Evolutionary conservation across 2,113 vertebrate genomes (phyloP), one percentile per base, ranked within the genome.

Genomic region (Panthera tigris): DNA sequence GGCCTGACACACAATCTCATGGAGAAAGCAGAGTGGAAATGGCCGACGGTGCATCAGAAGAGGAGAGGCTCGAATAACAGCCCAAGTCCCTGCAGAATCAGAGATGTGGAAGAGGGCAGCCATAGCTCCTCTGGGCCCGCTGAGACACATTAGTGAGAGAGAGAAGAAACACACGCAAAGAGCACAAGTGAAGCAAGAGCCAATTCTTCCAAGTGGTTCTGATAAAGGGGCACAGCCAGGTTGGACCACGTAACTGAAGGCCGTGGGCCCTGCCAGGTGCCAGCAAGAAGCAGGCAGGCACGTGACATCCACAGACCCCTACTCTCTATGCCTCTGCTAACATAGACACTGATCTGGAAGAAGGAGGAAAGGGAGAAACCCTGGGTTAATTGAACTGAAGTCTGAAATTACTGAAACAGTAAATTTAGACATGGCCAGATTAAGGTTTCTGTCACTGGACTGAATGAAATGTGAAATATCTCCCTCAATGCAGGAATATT

Each of bases 231-330:
- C 10, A 36, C 27, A 41, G 74, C 45, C 55, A 74, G 39, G 31
- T 9, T 5, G 7, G 29, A 15, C 19, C 5, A 2, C 6, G 36
- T 13, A 81, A 94, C 57, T 33, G 12, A 80, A 80, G 41, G 50
- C 31, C n/a, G 7, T 0, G 0, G 27, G 52, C 4, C 1, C 5
- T 31, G 33, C 61, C 0, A 25, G 19, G 5, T 36, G 27, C 14
- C 27, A 68, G 33, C 65, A 68, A 5, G 21, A 45, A 41, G 18
- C 1, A 0, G 5, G 57, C 18, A 27, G 23, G 9, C 2, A 19
- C 0, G 1, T 36, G 18, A 39, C 41, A 7, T 31, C 29, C 41
- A 21, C 2, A 89, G 84, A 66, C 36, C 78, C 18, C 2, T 1
- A 0, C 16, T 31, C 12, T 41, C 15, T 3, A 18, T 55, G 7